These are phyloP conservation scores for Dolichoris vasculosae DNA, from an alignment of 1,140 invertebrate genomes.

Conservation along the genomic window DNA sequence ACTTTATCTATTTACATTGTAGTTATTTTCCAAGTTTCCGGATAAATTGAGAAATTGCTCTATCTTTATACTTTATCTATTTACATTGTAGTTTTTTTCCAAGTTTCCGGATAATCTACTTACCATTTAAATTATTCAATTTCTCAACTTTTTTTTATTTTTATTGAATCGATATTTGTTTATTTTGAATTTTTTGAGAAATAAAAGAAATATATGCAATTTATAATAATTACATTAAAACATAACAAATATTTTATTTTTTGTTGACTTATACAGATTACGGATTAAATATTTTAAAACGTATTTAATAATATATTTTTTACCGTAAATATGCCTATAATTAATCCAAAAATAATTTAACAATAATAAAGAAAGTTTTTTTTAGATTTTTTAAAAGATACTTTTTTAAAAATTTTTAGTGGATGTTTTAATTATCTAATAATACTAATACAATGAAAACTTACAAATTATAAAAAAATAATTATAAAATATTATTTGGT, in stretches of 20 bases:
- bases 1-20: too few species aligned
- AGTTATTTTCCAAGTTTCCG: neutral
- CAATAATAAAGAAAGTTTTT: neutral
- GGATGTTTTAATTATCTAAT: neutral
- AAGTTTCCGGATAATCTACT: neutral
- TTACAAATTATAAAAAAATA: too few species aligned
- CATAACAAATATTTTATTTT: neutral
- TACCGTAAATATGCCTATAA: neutral
- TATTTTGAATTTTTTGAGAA: too few species aligned
- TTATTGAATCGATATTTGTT: neutral
- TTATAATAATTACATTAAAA: neutral
- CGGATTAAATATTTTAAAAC: neutral
- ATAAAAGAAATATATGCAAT: too few species aligned
- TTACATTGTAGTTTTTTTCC: neutral
- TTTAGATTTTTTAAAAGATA: neutral
- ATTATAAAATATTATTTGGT: too few species aligned
- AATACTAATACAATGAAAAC: too few species aligned
- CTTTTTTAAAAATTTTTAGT: too few species aligned
- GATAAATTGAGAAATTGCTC: neutral
- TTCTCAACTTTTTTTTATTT: neutral
- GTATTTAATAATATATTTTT: neutral
- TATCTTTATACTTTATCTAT: too few species aligned
- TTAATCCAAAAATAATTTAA: neutral
- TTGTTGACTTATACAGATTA: neutral
- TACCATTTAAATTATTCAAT: neutral